A percentile compares a stretch with the other conserved stretches of the same genome.
These are phyloP conservation scores for Cryptosula pallasiana DNA, from an alignment of 2,888 invertebrate genomes.

Conservation along the genomic window DNA sequence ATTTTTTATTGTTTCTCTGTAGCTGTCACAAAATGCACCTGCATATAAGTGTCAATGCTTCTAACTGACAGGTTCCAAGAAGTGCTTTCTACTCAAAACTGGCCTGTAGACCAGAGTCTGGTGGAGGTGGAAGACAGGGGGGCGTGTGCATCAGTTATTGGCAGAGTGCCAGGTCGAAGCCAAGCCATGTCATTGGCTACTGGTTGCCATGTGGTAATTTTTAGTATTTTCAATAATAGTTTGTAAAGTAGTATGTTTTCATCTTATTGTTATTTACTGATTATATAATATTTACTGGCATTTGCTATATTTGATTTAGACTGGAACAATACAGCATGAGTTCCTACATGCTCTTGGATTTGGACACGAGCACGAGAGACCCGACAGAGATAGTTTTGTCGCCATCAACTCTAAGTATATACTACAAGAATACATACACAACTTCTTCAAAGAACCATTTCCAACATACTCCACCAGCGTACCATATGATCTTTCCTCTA, in stretches of 20 bases:
- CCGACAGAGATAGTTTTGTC: constrained; percentile 18
- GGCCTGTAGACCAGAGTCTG: not conserved
- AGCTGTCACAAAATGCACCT: no score
- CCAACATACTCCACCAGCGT: constrained; percentile 12
- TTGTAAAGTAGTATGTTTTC: no score
- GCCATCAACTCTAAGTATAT: constrained; percentile 21
- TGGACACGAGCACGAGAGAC: constrained; percentile 21
- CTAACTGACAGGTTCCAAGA: not conserved
- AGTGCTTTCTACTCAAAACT: not conserved
- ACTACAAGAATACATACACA: not conserved
- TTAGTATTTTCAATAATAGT: not conserved
- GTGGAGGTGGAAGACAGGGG: not conserved
- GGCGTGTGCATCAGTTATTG: constrained; percentile 10
- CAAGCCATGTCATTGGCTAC: constrained; percentile 3
- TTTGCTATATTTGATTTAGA: no score
- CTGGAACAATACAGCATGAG: constrained; percentile 22
- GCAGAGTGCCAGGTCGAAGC: not conserved
- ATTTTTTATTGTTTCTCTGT: no score
- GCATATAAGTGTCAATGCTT: not conserved
- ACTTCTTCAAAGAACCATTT: constrained; percentile 15
- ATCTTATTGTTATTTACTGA: no score
- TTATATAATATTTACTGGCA: no score
- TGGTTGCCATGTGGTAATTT: constrained; percentile 13
- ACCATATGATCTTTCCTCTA: constrained; percentile 17
- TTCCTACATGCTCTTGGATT: constrained; percentile 7